Percentiles rank a stretch among this genome's conserved stretches.
phyloP scores from a whole-genome alignment of 2,888 invertebrate genomes.

The Drosophila pseudotalamancana region DNA sequence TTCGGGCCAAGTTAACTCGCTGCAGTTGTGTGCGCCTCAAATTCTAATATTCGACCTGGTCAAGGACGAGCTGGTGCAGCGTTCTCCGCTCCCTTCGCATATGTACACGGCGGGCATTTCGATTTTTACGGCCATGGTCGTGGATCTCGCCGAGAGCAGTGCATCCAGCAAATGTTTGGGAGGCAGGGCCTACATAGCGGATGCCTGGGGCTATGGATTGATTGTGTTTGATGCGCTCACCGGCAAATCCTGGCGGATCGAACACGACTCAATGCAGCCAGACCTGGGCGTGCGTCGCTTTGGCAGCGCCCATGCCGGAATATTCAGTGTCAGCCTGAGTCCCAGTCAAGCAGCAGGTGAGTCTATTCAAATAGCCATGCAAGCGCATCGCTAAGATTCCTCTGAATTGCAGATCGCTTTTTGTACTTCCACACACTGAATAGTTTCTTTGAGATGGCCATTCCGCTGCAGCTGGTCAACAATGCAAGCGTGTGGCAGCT shows the following conservation, averaged over 20 bases:
- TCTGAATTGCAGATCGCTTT: slow-evolving; percentile 80
- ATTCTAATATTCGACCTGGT: slow-evolving; percentile 89
- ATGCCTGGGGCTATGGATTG: slow-evolving; percentile 86
- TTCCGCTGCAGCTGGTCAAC: slow-evolving; percentile 86
- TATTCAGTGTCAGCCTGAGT: slow-evolving; percentile 81
- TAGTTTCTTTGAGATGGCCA: slow-evolving; percentile 86
- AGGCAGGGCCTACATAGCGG: slow-evolving; percentile 87
- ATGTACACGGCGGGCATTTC: slow-evolving; percentile 80
- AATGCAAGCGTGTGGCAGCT: slow-evolving; percentile 85
- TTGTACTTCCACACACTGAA: slow-evolving; percentile 88
- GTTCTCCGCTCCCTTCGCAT: slow-evolving; percentile 69
- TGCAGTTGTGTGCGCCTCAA: slow-evolving; percentile 89
- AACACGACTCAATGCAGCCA: slow-evolving; percentile 86
- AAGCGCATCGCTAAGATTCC: neutral
- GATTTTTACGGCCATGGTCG: slow-evolving; percentile 83
- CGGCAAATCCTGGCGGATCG: slow-evolving; percentile 86
- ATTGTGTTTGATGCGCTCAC: slow-evolving; percentile 86
- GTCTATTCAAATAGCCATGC: neutral
- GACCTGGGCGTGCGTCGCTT: slow-evolving; percentile 74
- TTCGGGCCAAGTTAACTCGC: slow-evolving; percentile 86
- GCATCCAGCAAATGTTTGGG: slow-evolving; percentile 84
- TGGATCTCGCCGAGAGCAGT: slow-evolving; percentile 85
- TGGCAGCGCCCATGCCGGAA: slow-evolving; percentile 77
- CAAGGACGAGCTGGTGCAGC: slow-evolving; percentile 86
- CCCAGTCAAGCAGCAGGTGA: slow-evolving; percentile 55